Base-by-base conservation (phyloP, 1,140 invertebrate genomes). In the Drosophila subpulchrella region DNA sequence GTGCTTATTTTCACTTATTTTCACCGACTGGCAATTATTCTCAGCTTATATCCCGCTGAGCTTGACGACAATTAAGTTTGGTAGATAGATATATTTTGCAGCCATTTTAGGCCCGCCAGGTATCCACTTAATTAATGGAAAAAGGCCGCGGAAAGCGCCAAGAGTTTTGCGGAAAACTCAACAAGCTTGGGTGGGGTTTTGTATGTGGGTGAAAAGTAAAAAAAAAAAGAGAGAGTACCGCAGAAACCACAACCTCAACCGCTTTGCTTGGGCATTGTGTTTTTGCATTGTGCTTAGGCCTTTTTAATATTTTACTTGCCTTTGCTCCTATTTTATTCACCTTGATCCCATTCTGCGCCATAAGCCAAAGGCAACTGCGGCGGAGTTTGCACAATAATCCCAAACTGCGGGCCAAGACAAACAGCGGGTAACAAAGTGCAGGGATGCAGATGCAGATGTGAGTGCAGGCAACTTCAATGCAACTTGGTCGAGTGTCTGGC, bases 301-400 rank as follows among this genome's bases (percentile, higher is more conserved):
- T 72, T 86, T 86, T 86, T 88, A 86, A 88, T 86, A 88, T 86
- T 88, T 88, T 83, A 86, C 67, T 57, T 76, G 75, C 71, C 57
- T 88, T 68, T 54, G 75, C 55, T 68, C 12, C 20, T 46, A 56
- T 75, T 50, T 74, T 74, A 53, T 62, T 82, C 70, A 88, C 82
- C 79, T 88, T 86, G 75, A 62, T 59, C 78, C 50, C 70, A 58
- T 58, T 66, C 54, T 75, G 63, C 53, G 57, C 63, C 59, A 53
- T 46, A 56, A 60, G 76, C 78, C 80, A 56, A 39, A 63, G 60
- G 51, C 59, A 62, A 48, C 72, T 57, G 59, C 72, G 53, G 59
- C 72, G 53, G 59, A 54, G 63, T 73, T 61, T 76, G 73, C 65
- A 63, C 62, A 76, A 75, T 66, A 75, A 76, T 58, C 53, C 46